Percentiles rank a stretch among this genome's conserved stretches.
phyloP scores from a whole-genome alignment of 23 tunicate genomes.

The Halocynthia roretzi region DNA sequence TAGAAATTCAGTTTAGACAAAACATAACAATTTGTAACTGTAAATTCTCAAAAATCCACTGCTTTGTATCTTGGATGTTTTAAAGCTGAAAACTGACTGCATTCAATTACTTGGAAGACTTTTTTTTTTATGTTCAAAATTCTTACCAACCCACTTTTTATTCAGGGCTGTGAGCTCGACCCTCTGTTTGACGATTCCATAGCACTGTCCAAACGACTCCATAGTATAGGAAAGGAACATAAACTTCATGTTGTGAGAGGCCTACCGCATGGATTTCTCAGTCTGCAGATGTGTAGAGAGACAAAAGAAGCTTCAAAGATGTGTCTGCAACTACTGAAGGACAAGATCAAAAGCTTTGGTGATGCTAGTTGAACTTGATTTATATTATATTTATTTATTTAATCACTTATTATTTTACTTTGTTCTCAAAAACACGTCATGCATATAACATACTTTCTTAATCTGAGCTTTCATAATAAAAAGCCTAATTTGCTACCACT shows the following conservation, averaged over 20 bases:
- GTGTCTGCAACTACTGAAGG: constrained; percentile 38
- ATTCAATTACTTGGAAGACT: too few species aligned
- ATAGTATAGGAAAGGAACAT: constrained; percentile 32
- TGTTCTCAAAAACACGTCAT: too few species aligned
- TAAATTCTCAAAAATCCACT: too few species aligned
- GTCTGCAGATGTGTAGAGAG: constrained; percentile 56
- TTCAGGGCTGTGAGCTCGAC: constrained; percentile 70
- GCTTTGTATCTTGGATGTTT: too few species aligned
- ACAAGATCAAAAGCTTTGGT: neutral
- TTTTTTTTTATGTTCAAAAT: neutral
- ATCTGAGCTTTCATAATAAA: too few species aligned
- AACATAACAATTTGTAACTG: too few species aligned
- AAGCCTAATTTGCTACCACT: too few species aligned
- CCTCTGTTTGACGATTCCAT: constrained; percentile 64
- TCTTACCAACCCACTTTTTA: neutral
- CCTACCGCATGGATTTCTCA: constrained; percentile 62
- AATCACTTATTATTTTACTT: too few species aligned
- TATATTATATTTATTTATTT: too few species aligned
- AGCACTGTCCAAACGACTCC: constrained; percentile 47
- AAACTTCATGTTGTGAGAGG: constrained; percentile 50
- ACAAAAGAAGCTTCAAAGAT: constrained; percentile 42
- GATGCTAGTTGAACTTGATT: constrained; percentile 1
- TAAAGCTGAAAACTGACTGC: too few species aligned
- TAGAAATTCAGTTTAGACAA: too few species aligned
- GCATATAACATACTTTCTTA: too few species aligned